phyloP scores from a whole-genome alignment of 2,888 invertebrate genomes.

The Carpatolechia fugitivella region DNA sequence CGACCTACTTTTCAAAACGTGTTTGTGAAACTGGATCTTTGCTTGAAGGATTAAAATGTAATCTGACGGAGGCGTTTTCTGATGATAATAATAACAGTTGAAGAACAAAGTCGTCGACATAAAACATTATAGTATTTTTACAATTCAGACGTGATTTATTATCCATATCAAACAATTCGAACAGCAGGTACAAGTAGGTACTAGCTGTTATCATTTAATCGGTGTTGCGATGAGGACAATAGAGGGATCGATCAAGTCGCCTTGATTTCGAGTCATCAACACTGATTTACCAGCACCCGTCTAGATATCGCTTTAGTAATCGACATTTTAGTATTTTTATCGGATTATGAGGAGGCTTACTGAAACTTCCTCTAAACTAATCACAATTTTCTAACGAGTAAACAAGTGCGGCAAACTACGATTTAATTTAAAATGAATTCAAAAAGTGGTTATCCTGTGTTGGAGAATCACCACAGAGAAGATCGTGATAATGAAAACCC shows the following conservation, averaged over 20 bases:
- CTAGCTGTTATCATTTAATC: conserved; percentile 23
- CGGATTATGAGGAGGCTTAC: conserved; percentile 26
- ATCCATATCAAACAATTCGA: conserved; percentile 21
- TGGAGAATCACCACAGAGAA: background rate
- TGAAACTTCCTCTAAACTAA: conserved; percentile 17
- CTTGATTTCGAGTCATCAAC: conserved; percentile 28
- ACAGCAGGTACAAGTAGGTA: conserved; percentile 15
- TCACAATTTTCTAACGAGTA: background rate
- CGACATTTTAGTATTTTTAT: conserved; percentile 14
- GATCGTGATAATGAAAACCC: conserved; percentile 19
- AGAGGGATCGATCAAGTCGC: conserved; percentile 18
- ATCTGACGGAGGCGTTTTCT: background rate
- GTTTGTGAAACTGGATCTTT: background rate
- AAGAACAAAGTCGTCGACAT: background rate
- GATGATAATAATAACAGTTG: background rate
- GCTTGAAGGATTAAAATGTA: background rate
- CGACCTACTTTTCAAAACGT: conserved; percentile 2
- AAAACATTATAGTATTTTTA: too few species aligned
- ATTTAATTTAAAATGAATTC: conserved; percentile 17
- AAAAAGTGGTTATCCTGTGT: background rate
- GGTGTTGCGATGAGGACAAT: conserved; percentile 20
- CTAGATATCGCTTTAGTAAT: conserved; percentile 17
- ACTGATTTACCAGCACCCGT: conserved; percentile 26
- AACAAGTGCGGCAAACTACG: background rate
- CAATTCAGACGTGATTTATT: conserved; percentile 18